Conservation (phyloP, 2,797 vertebrate species). For the Anabas testudineus region DNA sequence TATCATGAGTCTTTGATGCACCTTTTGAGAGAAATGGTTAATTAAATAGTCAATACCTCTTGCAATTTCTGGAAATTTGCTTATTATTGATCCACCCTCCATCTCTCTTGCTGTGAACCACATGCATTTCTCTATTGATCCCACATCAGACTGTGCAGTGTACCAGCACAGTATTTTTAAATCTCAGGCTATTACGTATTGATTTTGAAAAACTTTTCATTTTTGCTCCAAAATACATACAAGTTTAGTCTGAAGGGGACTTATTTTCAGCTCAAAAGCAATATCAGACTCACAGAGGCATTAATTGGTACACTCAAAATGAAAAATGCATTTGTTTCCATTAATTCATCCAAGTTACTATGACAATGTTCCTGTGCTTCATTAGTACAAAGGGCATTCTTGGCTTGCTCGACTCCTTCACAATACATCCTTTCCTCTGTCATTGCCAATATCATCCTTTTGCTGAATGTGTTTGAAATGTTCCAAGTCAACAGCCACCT, state of each 20-base stretch:
- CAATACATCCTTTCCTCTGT: constrained; percentile 60
- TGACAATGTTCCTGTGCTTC: constrained; percentile 56
- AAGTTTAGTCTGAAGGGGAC: constrained; percentile 64
- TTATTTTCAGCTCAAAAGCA: constrained; percentile 66
- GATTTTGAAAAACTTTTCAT: constrained; percentile 81
- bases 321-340: constrained; percentile 71
- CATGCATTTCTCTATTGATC: constrained; percentile 84
- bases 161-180: constrained; percentile 83
- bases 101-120: constrained; percentile 81
- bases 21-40: constrained; percentile 76
- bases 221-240: constrained; percentile 78
- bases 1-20: constrained; percentile 67
- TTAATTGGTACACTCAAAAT: constrained; percentile 67
- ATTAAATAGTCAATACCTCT: constrained; percentile 83
- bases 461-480: constrained; percentile 67
- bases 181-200: constrained; percentile 84
- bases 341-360: constrained; percentile 63
- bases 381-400: constrained; percentile 57
- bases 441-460: constrained; percentile 57
- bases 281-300: constrained; percentile 58
- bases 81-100: constrained; percentile 84
- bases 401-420: constrained; percentile 55
- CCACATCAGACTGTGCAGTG: constrained; percentile 77
- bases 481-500: constrained; percentile 60
- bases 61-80: constrained; percentile 84